Evolutionary conservation across 1,140 invertebrate species (phyloP).

Genomic region (Calephelis nemesis): DNA sequence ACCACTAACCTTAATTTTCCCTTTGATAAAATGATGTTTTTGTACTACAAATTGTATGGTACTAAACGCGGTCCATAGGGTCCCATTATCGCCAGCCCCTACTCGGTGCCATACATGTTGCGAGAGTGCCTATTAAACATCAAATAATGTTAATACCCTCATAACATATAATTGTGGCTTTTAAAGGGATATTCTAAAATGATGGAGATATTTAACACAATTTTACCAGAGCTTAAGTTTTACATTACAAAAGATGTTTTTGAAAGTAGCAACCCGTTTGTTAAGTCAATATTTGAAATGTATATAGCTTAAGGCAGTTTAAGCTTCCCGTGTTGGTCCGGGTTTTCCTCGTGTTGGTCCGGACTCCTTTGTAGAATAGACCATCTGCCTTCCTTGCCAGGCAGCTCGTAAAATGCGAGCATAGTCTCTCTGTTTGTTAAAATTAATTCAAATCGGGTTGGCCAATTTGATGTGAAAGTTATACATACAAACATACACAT

Average conservation of each 20-base stretch:
- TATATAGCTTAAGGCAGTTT: too few species aligned
- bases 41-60: slow-evolving; percentile 77
- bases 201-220: not conserved
- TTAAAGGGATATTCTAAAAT: not conserved
- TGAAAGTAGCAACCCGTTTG: too few species aligned
- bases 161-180: not conserved
- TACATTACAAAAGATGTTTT: too few species aligned
- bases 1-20: slow-evolving; percentile 72
- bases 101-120: slow-evolving; percentile 63
- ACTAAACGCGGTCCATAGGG: slow-evolving; percentile 62
- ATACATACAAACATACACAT: not conserved
- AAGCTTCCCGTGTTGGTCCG: too few species aligned
- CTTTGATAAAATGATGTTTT: slow-evolving; percentile 75
- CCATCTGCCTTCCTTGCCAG: too few species aligned
- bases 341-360: too few species aligned
- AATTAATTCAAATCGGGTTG: too few species aligned
- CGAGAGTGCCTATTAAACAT: slow-evolving; percentile 47
- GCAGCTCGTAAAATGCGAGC: too few species aligned
- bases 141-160: slow-evolving; percentile 22
- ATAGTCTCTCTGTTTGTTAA: not conserved
- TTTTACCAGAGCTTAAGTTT: too few species aligned
- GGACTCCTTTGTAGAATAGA: too few species aligned
- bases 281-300: too few species aligned
- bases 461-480: not conserved
- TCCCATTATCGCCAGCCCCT: slow-evolving; percentile 49